Conservation (phyloP, 2,888 invertebrate species). For the Agrochola macilenta region DNA sequence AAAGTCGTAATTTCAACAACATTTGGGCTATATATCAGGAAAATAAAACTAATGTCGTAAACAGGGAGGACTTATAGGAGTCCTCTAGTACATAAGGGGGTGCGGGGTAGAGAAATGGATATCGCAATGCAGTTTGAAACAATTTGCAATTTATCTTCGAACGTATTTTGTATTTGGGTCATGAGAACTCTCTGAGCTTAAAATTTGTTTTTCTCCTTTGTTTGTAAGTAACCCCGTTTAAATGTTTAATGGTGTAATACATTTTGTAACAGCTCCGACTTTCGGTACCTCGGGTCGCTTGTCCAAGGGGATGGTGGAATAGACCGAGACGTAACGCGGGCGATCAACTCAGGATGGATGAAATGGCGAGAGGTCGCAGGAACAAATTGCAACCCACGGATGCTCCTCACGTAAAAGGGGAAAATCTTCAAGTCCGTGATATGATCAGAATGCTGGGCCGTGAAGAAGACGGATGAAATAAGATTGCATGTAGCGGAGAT, state of each 20-base stretch:
- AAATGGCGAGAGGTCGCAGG: too few relatives aligned
- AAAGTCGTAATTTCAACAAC: slow-evolving; percentile 65
- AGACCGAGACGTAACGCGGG: too few relatives aligned
- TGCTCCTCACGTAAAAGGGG: too few relatives aligned
- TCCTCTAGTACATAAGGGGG: slow-evolving; percentile 20
- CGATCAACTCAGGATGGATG: too few relatives aligned
- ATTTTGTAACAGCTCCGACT: too few relatives aligned
- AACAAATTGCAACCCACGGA: too few relatives aligned
- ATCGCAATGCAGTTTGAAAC: slow-evolving; percentile 53
- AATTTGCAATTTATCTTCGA: slow-evolving; percentile 53
- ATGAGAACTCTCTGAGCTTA: slow-evolving; percentile 16
- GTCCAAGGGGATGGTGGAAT: too few relatives aligned
- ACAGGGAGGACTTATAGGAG: slow-evolving; percentile 42
- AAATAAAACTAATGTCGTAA: slow-evolving; percentile 63
- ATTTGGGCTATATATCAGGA: slow-evolving; percentile 58
- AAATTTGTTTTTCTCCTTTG: slow-evolving; percentile 34
- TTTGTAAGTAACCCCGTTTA: slow-evolving; percentile 34
- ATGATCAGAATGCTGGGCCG: too few relatives aligned
- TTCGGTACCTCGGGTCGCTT: too few relatives aligned
- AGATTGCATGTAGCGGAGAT: too few relatives aligned
- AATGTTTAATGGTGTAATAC: not conserved
- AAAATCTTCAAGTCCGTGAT: too few relatives aligned
- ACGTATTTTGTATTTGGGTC: slow-evolving; percentile 54
- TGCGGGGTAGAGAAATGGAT: slow-evolving; percentile 17
- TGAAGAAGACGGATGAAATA: too few relatives aligned